Evolutionary conservation across 2,113 vertebrate genomes (phyloP), one percentile per base, ranked within the genome.

Genomic region (Esox niger): DNA sequence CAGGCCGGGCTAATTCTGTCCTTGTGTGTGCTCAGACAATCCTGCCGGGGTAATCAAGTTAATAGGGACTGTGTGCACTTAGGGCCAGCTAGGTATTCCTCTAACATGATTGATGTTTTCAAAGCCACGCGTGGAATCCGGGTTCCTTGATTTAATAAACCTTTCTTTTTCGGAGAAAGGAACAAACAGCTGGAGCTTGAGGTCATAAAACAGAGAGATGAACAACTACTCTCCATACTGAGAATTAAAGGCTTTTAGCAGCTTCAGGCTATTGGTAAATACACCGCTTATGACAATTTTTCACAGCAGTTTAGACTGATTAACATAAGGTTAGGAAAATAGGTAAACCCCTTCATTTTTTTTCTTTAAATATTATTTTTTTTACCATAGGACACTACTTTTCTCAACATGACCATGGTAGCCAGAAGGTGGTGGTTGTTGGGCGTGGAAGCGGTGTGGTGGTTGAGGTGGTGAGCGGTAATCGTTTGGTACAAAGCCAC

Each of bases 81-180:
- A 27, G 27, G 65, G 66, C 59, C 59, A 58, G 58, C 67, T 29
- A 35, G 38, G 54, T 63, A 69, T 54, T 54, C 77, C 54, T 5
- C 76, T 73, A 68, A 73, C 63, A 66, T 71, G 30, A 84, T 73
- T 82, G 71, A 79, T 73, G 49, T 69, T 66, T 46, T 66, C 74
- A 76, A 80, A 76, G 68, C 69, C 60, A 54, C 59, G 17, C 64
- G 66, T 55, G 66, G 66, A 75, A 68, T 65, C 38, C 27, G 47
- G n/a, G 46, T 58, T 62, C 30, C 58, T 60, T 70, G 62, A 62
- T 69, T 74, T 61, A 43, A 77, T 71, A 67, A 76, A 56, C 55
- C 65, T 30, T 62, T 21, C 2, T 21, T 69, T 43, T n/a, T n/a
- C n/a, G 68, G 57, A 56, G 72, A 43, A 62, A 63, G 32, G 17